Evolutionary conservation across 2,888 invertebrate species (phyloP).

Genomic region (Dasysyrphus albostriatus): DNA sequence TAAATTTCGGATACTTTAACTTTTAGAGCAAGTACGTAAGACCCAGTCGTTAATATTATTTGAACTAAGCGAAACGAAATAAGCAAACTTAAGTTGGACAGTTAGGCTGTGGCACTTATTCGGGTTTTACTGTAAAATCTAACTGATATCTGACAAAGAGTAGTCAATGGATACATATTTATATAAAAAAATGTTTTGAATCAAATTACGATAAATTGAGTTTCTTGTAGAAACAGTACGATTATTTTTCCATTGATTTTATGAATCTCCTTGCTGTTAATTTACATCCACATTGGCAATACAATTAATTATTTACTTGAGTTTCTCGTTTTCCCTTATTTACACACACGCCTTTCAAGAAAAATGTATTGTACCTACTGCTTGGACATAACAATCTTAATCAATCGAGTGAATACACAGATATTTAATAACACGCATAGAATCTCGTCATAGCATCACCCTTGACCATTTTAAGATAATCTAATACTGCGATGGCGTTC

Average conservation of each 20-base stretch:
- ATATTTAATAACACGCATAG: slow-evolving; percentile 23
- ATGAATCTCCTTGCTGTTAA: neutral
- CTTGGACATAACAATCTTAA: slow-evolving; percentile 30
- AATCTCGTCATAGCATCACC: slow-evolving; percentile 64
- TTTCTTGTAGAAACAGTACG: neutral
- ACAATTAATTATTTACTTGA: slow-evolving; percentile 1
- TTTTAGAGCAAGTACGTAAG: too few relatives aligned
- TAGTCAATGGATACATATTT: too few relatives aligned
- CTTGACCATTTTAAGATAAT: slow-evolving; percentile 65
- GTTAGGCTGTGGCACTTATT: too few relatives aligned
- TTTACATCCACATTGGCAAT: neutral
- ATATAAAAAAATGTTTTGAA: neutral
- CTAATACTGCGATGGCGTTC: slow-evolving; percentile 32
- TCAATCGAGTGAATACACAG: slow-evolving; percentile 35
- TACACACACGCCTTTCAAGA: slow-evolving; percentile 14
- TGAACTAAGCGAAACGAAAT: too few relatives aligned
- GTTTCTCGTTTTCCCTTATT: slow-evolving; percentile 8
- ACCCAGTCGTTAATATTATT: too few relatives aligned
- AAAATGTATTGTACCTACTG: slow-evolving; percentile 1
- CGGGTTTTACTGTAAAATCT: too few relatives aligned
- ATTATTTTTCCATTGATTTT: neutral
- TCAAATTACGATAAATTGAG: neutral
- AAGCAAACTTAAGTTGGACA: too few relatives aligned
- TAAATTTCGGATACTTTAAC: too few relatives aligned
- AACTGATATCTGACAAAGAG: too few relatives aligned